Percentiles rank a stretch among this genome's conserved stretches.
Evolutionary conservation across 2,797 vertebrate genomes (phyloP).

Genomic region (Eupleurogrammus muticus): DNA sequence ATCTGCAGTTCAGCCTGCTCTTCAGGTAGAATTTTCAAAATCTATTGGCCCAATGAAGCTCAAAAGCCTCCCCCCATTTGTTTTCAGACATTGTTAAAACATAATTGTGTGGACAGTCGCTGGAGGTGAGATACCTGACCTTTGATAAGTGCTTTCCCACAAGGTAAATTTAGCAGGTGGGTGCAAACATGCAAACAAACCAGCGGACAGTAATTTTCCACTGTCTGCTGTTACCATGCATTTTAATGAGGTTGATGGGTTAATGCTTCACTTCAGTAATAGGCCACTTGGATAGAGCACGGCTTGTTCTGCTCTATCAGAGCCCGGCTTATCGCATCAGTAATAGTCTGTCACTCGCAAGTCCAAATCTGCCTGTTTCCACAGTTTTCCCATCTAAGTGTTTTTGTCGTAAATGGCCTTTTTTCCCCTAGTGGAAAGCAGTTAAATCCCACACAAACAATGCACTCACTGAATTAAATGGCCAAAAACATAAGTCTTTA

Average conservation of each 20-base stretch:
- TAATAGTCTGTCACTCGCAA: constrained; percentile 65
- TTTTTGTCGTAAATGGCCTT: constrained; percentile 45
- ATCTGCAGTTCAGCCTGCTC: constrained; percentile 15
- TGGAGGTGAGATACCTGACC: constrained; percentile 58
- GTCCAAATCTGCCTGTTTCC: constrained; percentile 52
- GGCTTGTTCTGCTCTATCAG: constrained; percentile 59
- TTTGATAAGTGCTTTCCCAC: constrained; percentile 70
- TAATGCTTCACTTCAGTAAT: constrained; percentile 65
- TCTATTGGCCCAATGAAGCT: constrained; percentile 39
- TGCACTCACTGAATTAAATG: constrained; percentile 56
- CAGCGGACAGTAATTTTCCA: constrained; percentile 68
- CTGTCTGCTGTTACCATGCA: constrained; percentile 65
- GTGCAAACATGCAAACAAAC: constrained; percentile 66
- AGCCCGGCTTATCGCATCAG: constrained; percentile 66
- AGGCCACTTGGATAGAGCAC: constrained; percentile 51
- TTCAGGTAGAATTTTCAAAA: constrained; percentile 45
- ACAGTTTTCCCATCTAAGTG: constrained; percentile 63
- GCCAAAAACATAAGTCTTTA: constrained; percentile 48
- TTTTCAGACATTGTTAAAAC: constrained; percentile 71
- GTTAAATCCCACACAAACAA: constrained; percentile 54
- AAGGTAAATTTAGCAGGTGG: constrained; percentile 66
- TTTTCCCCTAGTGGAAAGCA: constrained; percentile 53
- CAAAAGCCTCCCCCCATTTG: constrained; percentile 44
- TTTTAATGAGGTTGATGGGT: constrained; percentile 78
- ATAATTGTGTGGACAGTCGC: constrained; percentile 71